Evolutionary conservation across 2,888 invertebrate species (phyloP).

Genomic region (Eupithecia centaureata): DNA sequence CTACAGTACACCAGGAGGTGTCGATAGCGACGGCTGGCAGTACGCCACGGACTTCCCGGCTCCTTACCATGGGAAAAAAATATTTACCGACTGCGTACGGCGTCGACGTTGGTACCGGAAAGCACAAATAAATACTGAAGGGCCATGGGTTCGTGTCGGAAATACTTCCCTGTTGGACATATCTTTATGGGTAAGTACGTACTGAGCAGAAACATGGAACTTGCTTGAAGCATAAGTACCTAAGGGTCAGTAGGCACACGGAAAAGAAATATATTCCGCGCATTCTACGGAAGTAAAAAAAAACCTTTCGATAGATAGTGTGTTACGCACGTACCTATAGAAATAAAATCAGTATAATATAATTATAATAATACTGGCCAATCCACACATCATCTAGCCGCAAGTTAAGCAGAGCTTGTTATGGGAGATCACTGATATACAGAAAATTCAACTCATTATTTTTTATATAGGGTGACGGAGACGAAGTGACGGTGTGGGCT

Average conservation of each 20-base stretch:
- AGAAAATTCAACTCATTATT: neutral
- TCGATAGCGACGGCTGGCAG: slow-evolving; percentile 97
- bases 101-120: slow-evolving; percentile 92
- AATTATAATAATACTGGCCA: neutral
- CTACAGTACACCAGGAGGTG: slow-evolving; percentile 94
- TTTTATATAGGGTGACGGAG: slow-evolving; percentile 59
- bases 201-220: neutral
- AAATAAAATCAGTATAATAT: neutral
- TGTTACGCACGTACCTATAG: neutral
- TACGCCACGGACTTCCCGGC: slow-evolving; percentile 97
- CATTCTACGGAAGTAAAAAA: neutral
- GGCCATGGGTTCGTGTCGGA: slow-evolving; percentile 95
- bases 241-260: too few relatives aligned
- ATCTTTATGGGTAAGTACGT: slow-evolving; percentile 86
- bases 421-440: too few relatives aligned
- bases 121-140: slow-evolving; percentile 91
- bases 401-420: too few relatives aligned
- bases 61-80: slow-evolving; percentile 92
- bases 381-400: too few relatives aligned
- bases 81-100: slow-evolving; percentile 94
- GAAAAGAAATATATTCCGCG: neutral
- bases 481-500: slow-evolving; percentile 90
- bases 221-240: neutral
- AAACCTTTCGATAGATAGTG: neutral
- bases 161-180: slow-evolving; percentile 93